A percentile compares a stretch with the other conserved stretches of the same genome.
phyloP scores from a whole-genome alignment of 1,140 invertebrate genomes.

The Limonius californicus region DNA sequence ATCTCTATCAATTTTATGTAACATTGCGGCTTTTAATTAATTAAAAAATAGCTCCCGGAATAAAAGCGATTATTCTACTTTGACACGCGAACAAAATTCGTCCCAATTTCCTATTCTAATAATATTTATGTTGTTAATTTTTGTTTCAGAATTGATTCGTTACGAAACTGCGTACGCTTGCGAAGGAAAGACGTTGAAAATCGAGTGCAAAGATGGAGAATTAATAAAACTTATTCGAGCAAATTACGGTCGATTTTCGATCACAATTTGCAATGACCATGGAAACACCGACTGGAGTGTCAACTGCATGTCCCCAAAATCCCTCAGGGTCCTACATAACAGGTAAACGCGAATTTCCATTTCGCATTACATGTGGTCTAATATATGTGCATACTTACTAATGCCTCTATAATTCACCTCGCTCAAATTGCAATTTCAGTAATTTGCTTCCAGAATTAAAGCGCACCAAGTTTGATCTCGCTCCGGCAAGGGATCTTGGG shows the following conservation, averaged over 20 bases:
- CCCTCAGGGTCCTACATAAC: constrained; percentile 72
- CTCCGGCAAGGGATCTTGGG: background rate
- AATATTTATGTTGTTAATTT: background rate
- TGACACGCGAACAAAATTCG: too few species aligned
- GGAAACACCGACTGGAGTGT: constrained; percentile 96
- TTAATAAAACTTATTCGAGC: constrained; percentile 89
- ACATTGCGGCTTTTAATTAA: too few species aligned
- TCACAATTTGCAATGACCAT: constrained; percentile 94
- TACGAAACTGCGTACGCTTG: constrained; percentile 92
- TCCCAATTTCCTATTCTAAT: too few species aligned
- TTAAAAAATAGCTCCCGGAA: too few species aligned
- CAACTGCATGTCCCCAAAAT: constrained; percentile 87
- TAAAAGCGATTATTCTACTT: too few species aligned
- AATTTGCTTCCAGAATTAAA: constrained; percentile 1
- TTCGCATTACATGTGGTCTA: background rate
- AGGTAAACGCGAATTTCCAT: constrained; percentile 55
- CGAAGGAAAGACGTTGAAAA: constrained; percentile 83
- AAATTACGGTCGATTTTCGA: constrained; percentile 93
- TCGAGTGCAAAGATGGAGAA: constrained; percentile 82
- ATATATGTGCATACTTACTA: constrained; percentile 9
- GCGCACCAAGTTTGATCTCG: background rate
- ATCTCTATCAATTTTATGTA: too few species aligned
- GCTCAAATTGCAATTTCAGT: background rate
- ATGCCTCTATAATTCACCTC: constrained; percentile 1
- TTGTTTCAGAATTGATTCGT: constrained; percentile 55